Evolutionary conservation across 2,113 vertebrate species (phyloP), one percentile per base, ranked within the genome.

Genomic region (Canis aureus): DNA sequence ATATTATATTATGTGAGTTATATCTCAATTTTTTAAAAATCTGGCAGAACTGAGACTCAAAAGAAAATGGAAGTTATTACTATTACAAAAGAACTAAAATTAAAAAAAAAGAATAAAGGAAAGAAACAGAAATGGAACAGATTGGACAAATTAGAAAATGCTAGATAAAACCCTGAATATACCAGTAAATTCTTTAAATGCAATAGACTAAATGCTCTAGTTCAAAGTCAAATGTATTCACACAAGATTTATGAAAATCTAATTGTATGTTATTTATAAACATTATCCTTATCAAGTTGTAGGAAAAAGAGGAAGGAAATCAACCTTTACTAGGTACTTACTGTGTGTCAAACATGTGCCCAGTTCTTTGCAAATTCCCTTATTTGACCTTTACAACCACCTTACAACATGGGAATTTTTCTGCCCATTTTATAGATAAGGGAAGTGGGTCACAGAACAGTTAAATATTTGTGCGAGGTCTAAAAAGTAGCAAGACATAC

Each of bases 191-290:
- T 97, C 16, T 43, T 93, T 86, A 57, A 95, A 82, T 83, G 25
- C 15, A 92, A 69, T 83, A 17, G 55, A 88, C 32, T 83, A 83
- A 67, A 85, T 90, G 27, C 22, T 51, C 11, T 89, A n/a, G n/a
- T 84, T 95, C 69, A 92, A 95, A 93, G 59, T 88, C 84, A 86
- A 95, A 84, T 23, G 10, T 74, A 81, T 64, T 74, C 57, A 59
- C n/a, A 82, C 9, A 91, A 85, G 64, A 89, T 88, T 82, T 62
- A 74, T 57, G 84, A 84, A 95, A 83, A 84, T 83, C 27, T 74
- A 89, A 67, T 80, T 85, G 69, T 32, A 73, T 80, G 25, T 15
- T 89, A 82, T 76, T 83, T 95, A 82, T 12, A 74, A 90, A 96
- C 27, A 59, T 96, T 23, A 82, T 25, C 12, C 22, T 81, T 90